These are phyloP conservation scores for Trachelipus rathkii DNA, from an alignment of 1,140 invertebrate species.

Conservation along the genomic window DNA sequence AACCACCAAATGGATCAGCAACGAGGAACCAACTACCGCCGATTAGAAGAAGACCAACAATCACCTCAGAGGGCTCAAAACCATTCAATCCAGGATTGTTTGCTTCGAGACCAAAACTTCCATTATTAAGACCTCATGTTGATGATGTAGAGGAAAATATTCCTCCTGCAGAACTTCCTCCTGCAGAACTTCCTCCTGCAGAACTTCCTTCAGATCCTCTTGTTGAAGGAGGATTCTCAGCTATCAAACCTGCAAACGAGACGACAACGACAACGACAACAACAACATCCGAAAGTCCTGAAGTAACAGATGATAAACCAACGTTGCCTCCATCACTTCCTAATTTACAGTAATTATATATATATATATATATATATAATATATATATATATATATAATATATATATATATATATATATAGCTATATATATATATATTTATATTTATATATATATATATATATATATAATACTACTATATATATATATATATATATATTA, in stretches of 20 bases:
- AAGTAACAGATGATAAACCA: neutral
- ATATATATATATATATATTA: too few species aligned
- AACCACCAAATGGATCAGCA: neutral
- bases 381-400: too few species aligned
- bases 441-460: too few species aligned
- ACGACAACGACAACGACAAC: neutral
- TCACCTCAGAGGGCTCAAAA: neutral
- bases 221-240: constrained; percentile 5
- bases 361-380: too few species aligned
- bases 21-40: neutral
- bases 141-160: too few species aligned
- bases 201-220: neutral
- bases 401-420: too few species aligned
- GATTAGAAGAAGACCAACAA: neutral
- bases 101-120: neutral
- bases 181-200: neutral
- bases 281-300: neutral
- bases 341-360: constrained; percentile 13
- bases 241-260: neutral
- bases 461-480: too few species aligned
- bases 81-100: neutral
- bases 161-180: neutral
- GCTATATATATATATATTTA: too few species aligned
- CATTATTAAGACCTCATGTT: neutral
- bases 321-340: constrained; percentile 19